Evolutionary conservation across 2,113 vertebrate species (phyloP), one percentile per base, ranked within the genome.

Genomic region (Acinonyx jubatus): DNA sequence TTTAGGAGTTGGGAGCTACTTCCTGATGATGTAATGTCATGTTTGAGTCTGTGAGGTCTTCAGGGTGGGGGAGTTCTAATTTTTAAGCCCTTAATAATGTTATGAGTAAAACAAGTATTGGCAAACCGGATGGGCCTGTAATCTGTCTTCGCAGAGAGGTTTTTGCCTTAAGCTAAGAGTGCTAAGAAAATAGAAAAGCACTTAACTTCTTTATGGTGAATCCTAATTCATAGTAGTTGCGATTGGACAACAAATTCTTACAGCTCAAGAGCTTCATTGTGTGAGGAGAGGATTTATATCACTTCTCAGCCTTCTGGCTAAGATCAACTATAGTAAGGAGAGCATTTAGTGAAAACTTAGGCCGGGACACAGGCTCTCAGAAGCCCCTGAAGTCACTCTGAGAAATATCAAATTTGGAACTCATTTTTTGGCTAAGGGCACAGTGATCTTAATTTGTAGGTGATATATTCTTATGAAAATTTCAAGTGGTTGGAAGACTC

Each of bases 21-120:
- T 94, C 87, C 92, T 93, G 63, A 10, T 97, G 97, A 95, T 85
- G 92, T 78, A 76, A 94, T 95, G 92, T 95, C 71, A 94, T 95
- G 90, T 95, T 97, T 98, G 89, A 97, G 73, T 89, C 29, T 41
- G 7, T 71, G 90, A 96, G 95, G 74, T 83, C 96, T 97, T 76
- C 57, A 38, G 79, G 69, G 50, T 84, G 93, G 94, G 76, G 80
- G 33, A 92, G 94, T 85, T 96, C 89, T 89, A 95, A 23, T 80
- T 98, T 95, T 83, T 97, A 96, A 96, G 65, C 57, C 18, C 68
- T 96, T 74, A 45, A 61, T 86, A 87, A 89, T 82, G 82, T 91
- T 73, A 27, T 0, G 25, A 90, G 89, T 87, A 85, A 92, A 91
- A 36, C 86, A 84, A 94, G 90, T 82, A 74, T 80, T 97, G 90